Conservation (phyloP, 2,113 vertebrate species). For the Lethenteron camtschaticum region DNA sequence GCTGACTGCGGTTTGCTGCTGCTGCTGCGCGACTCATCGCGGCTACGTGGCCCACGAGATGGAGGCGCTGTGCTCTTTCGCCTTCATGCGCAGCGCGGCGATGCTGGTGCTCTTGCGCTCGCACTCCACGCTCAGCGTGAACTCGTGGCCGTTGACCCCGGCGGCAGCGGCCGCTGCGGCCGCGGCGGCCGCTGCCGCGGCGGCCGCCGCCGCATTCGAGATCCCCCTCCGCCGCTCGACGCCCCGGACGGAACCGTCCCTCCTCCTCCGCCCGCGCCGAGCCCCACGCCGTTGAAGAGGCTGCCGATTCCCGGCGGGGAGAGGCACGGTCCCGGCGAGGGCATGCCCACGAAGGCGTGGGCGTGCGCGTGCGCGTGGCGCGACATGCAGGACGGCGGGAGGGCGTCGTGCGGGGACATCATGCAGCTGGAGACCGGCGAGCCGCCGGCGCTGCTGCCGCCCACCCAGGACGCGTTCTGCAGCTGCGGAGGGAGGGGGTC, state of each 20-base stretch:
- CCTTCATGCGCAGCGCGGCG: constrained; percentile 86
- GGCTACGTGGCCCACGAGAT: constrained; percentile 98
- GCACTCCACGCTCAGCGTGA: constrained; percentile 51
- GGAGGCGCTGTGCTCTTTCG: constrained; percentile 96
- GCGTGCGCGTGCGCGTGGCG: constrained; percentile 56
- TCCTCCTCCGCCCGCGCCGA: constrained; percentile 20
- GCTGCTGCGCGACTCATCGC: constrained; percentile 5
- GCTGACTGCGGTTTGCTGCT: too few species aligned
- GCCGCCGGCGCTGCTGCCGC: constrained; percentile 36
- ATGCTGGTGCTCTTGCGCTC: constrained; percentile 97
- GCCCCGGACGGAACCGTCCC: too few species aligned
- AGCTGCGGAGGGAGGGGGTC: constrained; percentile 30
- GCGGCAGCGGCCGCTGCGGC: too few species aligned
- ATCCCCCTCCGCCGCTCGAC: too few species aligned
- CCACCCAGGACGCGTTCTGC: constrained; percentile 87
- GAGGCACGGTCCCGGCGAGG: constrained; percentile 43
- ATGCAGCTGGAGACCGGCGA: constrained; percentile 79
- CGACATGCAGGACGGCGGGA: constrained; percentile 61
- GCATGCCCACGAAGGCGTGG: constrained; percentile 41
- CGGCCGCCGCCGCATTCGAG: too few species aligned
- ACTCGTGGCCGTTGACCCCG: constrained; percentile 64
- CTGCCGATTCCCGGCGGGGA: constrained; percentile 45
- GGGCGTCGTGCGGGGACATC: constrained; percentile 64
- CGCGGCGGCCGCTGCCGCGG: too few species aligned
- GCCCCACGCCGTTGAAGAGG: constrained; percentile 14